These are phyloP conservation scores for Pseudomyrmex flavicornis DNA, from an alignment of 1,140 invertebrate genomes.

Conservation along the genomic window DNA sequence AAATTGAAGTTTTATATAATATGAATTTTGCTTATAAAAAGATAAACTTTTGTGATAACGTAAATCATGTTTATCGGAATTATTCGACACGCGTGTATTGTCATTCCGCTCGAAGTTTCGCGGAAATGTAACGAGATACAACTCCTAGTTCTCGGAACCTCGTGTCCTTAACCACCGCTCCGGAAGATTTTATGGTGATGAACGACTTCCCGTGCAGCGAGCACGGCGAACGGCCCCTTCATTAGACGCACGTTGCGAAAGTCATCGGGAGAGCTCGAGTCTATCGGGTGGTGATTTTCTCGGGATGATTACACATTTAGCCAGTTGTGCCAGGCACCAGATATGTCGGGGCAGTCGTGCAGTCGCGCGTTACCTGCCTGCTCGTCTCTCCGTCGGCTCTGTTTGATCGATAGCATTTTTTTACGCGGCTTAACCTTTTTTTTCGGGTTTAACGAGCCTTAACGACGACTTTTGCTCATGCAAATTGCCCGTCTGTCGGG, in stretches of 20 bases:
- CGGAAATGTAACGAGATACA: constrained; percentile 1
- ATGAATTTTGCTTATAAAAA: too few species aligned
- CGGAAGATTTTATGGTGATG: constrained; percentile 52
- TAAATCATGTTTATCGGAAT: background rate
- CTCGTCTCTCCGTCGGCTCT: background rate
- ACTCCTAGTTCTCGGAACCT: constrained; percentile 6
- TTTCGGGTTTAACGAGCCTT: constrained; percentile 15
- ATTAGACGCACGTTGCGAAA: constrained; percentile 54
- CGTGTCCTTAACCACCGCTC: constrained; percentile 21
- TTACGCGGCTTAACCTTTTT: constrained; percentile 4
- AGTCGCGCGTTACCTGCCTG: background rate
- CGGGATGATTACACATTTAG: constrained; percentile 34
- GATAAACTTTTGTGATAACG: too few species aligned
- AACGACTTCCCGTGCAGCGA: constrained; percentile 37
- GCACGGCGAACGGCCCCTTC: constrained; percentile 37
- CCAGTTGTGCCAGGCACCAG: constrained; percentile 53
- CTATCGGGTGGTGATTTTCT: constrained; percentile 47
- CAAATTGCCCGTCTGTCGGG: constrained; percentile 33
- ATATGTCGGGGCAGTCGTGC: background rate
- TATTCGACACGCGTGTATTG: constrained; percentile 11
- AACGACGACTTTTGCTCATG: constrained; percentile 27
- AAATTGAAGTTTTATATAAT: too few species aligned
- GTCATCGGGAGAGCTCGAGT: constrained; percentile 6
- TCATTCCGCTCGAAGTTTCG: constrained; percentile 2
- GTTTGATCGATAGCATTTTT: constrained; percentile 61